These are phyloP conservation scores for Coboldia fuscipes DNA, from an alignment of 1,140 invertebrate species.

Conservation along the genomic window DNA sequence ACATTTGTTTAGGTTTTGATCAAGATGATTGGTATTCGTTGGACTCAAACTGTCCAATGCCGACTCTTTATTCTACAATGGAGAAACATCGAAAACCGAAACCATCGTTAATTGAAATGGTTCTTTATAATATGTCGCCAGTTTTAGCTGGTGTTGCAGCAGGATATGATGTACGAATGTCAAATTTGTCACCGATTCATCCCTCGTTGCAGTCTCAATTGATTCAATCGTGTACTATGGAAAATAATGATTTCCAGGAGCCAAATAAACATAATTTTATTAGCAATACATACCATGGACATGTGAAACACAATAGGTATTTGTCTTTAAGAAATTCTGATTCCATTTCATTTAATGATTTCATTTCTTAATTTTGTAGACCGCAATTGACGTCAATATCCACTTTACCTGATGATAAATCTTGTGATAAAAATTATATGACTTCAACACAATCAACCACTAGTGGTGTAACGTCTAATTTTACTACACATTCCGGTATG, in stretches of 20 bases:
- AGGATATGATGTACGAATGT: constrained; percentile 76
- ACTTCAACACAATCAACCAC: constrained; percentile 20
- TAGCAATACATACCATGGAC: constrained; percentile 87
- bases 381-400: constrained; percentile 14
- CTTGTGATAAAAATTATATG: constrained; percentile 29
- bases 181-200: constrained; percentile 64
- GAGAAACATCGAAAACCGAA: constrained; percentile 41
- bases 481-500: constrained; percentile 19
- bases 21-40: constrained; percentile 41
- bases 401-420: constrained; percentile 32
- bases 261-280: constrained; percentile 40
- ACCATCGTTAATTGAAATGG: constrained; percentile 53
- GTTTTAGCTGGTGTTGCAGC: constrained; percentile 71
- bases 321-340: not conserved
- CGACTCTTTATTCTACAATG: constrained; percentile 38
- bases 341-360: too few relatives aligned
- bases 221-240: too few relatives aligned
- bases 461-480: constrained; percentile 23
- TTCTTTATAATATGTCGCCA: constrained; percentile 76
- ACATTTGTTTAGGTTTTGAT: constrained; percentile 30
- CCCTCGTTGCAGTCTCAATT: constrained; percentile 40
- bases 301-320: constrained; percentile 34
- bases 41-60: constrained; percentile 54
- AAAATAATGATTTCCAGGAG: constrained; percentile 25
- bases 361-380: constrained; percentile 11